Evolutionary conservation across 2,113 vertebrate genomes (phyloP), one percentile per base, ranked within the genome.

Genomic region (Girardinichthys multiradiatus): DNA sequence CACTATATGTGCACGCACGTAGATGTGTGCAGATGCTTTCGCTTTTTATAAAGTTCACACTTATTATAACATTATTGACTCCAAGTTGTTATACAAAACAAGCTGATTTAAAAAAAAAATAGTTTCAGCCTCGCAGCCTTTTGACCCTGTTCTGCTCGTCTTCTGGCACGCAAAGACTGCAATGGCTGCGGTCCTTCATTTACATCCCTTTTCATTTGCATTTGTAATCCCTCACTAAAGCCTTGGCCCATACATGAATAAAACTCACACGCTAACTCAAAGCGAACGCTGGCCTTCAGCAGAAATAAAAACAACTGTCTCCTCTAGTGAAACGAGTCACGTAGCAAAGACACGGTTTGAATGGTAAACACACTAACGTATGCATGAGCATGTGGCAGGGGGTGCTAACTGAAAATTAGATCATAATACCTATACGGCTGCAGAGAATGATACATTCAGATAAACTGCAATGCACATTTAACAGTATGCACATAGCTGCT

Each of bases 301-400:
- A 76, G 84, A 76, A 86, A 83, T 86, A 91, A 91, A 92, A 88
- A 90, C 81, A 89, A 91, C 84, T 77, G 84, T 81, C 86, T 90
- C 70, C 82, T 67, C 21, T 66, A 70, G 72, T 81, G 83, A 57
- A 77, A 75, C 83, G 76, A 35, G 31, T 74, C 84, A 72, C 54
- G 67, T 76, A 81, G 65, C 78, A 57, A 57, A 82, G 60, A 57
- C 87, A 88, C 85, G 86, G 84, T 87, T 76, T 82, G 86, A 91
- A 92, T 93, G 88, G 89, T 92, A 91, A 93, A 87, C 80, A 80
- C 87, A 74, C 79, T 90, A 88, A 87, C 85, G 88, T 89, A 87
- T 91, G 87, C 72, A 84, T 86, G 88, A 87, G 83, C 45, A 73
- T 39, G 63, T 82, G 84, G 79, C 82, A 85, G 80, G 74, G 90